Evolutionary conservation across 2,797 vertebrate genomes (phyloP).

Genomic region (Malurus leucopterus): DNA sequence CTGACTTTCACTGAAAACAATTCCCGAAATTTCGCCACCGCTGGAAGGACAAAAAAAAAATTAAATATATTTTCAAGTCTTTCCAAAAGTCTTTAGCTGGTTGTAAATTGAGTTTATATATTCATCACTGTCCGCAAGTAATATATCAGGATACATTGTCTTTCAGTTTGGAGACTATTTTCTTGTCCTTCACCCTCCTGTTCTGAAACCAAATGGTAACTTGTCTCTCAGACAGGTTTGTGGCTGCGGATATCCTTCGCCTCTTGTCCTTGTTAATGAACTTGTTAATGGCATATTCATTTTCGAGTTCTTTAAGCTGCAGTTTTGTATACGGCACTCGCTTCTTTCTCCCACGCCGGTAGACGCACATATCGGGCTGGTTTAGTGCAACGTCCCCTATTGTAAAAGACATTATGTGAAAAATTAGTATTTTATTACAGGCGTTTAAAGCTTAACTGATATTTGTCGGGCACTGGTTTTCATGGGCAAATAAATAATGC

Average conservation of each 20-base stretch:
- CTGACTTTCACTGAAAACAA: constrained; percentile 29
- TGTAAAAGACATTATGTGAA: constrained; percentile 60
- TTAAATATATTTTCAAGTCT: constrained; percentile 79
- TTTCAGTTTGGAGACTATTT: constrained; percentile 82
- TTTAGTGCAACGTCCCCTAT: constrained; percentile 78
- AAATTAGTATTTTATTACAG: constrained; percentile 61
- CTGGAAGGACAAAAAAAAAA: constrained; percentile 16
- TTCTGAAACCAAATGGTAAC: constrained; percentile 91
- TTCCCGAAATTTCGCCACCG: constrained; percentile 53
- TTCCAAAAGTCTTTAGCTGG: constrained; percentile 63
- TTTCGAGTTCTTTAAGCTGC: constrained; percentile 91
- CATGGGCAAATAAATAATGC: constrained; percentile 43
- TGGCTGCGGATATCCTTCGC: constrained; percentile 85
- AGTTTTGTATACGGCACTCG: constrained; percentile 83
- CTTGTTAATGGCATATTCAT: constrained; percentile 90
- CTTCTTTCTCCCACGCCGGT: constrained; percentile 83
- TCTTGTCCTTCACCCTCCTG: constrained; percentile 85
- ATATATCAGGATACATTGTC: constrained; percentile 76
- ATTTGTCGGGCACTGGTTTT: not conserved
- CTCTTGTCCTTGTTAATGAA: constrained; percentile 99
- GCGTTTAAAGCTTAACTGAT: constrained; percentile 21
- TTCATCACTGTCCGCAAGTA: constrained; percentile 37
- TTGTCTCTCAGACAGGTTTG: constrained; percentile 84
- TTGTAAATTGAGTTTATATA: constrained; percentile 39
- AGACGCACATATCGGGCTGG: constrained; percentile 80